Evolutionary conservation across 2,888 invertebrate species (phyloP), one percentile per base, ranked within the genome.

Genomic region (Eupithecia pulchellata): DNA sequence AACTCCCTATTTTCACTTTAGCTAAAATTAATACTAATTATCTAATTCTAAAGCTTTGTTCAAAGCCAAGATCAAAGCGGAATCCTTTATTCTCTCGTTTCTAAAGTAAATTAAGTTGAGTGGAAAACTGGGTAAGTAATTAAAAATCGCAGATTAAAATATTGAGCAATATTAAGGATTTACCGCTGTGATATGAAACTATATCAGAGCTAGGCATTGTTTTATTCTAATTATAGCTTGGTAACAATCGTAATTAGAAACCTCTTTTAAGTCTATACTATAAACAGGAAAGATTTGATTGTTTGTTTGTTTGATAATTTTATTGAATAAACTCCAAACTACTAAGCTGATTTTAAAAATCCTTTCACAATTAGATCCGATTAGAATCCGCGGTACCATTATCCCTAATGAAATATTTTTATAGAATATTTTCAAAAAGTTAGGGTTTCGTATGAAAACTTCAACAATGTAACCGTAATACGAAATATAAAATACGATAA

Each of bases 1-100:
- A 82, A 83, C 78, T 81, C 73, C 68, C 69, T 80, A 84, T 81
- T 82, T 85, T 81, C 79, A 77, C 75, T 82, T 79, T 69, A 81
- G 76, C 77, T 70, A 57, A 84, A 77, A 83, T 86, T 81, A 83
- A 82, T 82, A 82, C 79, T 84, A 85, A 86, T 86, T 86, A 84
- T 82, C 78, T 83, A 81, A 84, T 79, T 79, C 78, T 80, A 86
- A 84, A 78, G 80, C 77, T 76, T 84, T 82, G 81, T 81, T 81
- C 81, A 83, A 77, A 83, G 80, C 76, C 73, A 60, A 81, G 80
- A 84, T 87, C 87, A 87, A 87, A 84, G 84, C 76, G 74, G 79
- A 79, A 75, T 78, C 79, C 80, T 81, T 82, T 82, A 79, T 77
- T 78, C 74, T 76, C 81, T 85, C 85, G 75, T 73, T 84, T 84